A percentile compares a stretch with the other conserved stretches of the same genome.
Conservation (phyloP, 2,888 invertebrate species). For the Himalopsyche japonica region DNA sequence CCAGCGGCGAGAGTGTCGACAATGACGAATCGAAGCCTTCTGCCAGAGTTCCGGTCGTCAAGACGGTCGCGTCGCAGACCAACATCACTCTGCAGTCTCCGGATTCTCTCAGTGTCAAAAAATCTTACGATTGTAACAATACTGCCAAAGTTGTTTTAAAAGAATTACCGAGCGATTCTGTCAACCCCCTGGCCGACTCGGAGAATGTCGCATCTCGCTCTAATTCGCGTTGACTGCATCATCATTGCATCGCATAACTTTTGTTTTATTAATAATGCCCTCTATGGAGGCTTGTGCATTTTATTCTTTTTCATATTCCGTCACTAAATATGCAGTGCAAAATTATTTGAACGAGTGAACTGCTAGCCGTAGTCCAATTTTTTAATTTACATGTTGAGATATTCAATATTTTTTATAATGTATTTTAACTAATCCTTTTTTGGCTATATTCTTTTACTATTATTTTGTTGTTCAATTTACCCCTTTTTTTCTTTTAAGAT, state of each 20-base stretch:
- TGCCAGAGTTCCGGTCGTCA: constrained; percentile 33
- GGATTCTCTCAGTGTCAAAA: constrained; percentile 41
- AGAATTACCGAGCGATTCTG: neutral
- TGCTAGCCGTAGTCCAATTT: no score
- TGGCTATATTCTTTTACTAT: neutral
- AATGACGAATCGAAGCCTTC: neutral
- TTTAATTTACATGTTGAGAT: no score
- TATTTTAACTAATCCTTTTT: neutral
- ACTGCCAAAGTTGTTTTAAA: constrained; percentile 35
- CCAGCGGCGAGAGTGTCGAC: neutral
- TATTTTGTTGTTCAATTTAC: neutral
- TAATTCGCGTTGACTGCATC: neutral
- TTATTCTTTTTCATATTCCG: no score
- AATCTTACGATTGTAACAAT: constrained; percentile 36
- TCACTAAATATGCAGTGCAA: no score
- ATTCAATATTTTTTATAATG: no score
- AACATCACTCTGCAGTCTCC: constrained; percentile 55
- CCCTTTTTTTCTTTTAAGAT: neutral
- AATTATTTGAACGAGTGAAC: no score
- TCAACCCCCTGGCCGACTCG: neutral
- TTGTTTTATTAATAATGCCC: no score
- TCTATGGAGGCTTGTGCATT: no score
- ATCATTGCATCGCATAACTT: neutral
- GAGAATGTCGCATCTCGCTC: neutral
- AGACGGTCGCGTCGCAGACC: constrained; percentile 53